These are phyloP conservation scores for Nixonia krombeini DNA, from an alignment of 1,140 invertebrate genomes.

Conservation along the genomic window DNA sequence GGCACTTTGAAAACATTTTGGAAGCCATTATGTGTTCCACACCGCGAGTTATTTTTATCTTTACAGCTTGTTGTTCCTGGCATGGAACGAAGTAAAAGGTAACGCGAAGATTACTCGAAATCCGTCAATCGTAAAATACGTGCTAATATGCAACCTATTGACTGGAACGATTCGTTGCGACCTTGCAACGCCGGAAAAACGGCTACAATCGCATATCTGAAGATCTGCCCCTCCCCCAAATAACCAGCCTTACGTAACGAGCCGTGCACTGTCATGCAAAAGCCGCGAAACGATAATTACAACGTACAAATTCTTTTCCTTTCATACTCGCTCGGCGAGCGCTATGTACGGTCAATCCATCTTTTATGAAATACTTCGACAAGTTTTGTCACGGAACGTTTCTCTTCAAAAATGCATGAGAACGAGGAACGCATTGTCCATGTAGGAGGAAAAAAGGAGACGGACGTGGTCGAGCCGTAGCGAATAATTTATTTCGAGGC, in stretches of 20 bases:
- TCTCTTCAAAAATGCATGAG: no score
- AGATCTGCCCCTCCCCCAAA: conserved; percentile 26
- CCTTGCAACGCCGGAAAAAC: conserved; percentile 31
- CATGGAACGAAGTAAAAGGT: no score
- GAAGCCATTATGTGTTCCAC: not conserved
- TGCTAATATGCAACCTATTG: conserved; percentile 27
- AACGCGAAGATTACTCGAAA: no score
- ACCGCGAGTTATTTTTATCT: not conserved
- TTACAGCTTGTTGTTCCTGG: not conserved
- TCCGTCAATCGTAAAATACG: conserved; percentile 28
- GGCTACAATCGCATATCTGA: conserved; percentile 22
- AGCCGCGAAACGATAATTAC: conserved; percentile 23
- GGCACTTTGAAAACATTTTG: not conserved
- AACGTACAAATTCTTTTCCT: no score
- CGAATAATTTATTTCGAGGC: not conserved
- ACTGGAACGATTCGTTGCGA: conserved; percentile 22
- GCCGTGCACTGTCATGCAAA: conserved; percentile 9
- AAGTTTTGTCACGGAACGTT: no score
- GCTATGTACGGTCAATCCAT: no score
- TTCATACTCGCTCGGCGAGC: no score
- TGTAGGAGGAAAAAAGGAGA: no score
- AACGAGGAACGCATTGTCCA: no score
- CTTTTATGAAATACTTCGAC: no score
- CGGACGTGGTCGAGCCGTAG: not conserved
- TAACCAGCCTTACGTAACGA: conserved; percentile 19